A percentile compares a stretch with the other conserved stretches of the same genome.
Conservation (phyloP, 2,797 vertebrate species). For the Scarus forsteni region DNA sequence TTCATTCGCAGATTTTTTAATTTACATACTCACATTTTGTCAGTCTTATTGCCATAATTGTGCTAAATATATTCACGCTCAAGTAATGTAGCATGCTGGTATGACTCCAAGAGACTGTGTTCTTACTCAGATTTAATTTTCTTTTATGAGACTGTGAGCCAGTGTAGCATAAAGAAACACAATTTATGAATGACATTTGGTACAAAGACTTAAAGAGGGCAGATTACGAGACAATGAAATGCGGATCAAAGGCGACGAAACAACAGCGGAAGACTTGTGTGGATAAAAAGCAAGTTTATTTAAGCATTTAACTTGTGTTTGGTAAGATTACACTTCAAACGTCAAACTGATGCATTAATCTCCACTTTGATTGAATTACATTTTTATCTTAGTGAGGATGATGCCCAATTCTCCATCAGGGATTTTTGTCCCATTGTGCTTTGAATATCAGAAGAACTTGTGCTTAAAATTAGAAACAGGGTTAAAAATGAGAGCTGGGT, state of each 20-base stretch:
- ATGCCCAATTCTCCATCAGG: constrained; percentile 53
- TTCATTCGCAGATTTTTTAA: constrained; percentile 38
- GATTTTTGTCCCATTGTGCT: constrained; percentile 43
- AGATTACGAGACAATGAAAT: constrained; percentile 39
- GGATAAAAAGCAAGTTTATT: constrained; percentile 21
- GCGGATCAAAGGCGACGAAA: constrained; percentile 27
- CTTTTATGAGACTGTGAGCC: constrained; percentile 46
- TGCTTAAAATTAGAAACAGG: too few relatives aligned
- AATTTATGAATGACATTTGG: constrained; percentile 46
- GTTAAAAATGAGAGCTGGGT: too few relatives aligned
- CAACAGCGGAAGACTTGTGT: constrained; percentile 9
- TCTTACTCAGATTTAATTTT: constrained; percentile 44
- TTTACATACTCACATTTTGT: constrained; percentile 47
- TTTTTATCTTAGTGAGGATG: constrained; percentile 25
- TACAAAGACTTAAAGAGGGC: constrained; percentile 36
- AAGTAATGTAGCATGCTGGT: constrained; percentile 20
- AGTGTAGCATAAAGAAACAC: constrained; percentile 55
- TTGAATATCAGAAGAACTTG: constrained; percentile 14
- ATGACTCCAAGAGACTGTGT: constrained; percentile 25
- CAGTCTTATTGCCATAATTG: constrained; percentile 40
- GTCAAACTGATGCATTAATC: background rate
- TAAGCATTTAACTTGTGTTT: constrained; percentile 27
- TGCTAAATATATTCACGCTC: constrained; percentile 45
- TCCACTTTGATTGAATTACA: constrained; percentile 26
- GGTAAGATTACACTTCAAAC: constrained; percentile 22